These are phyloP conservation scores for Protobothrops flavoviridis DNA, from an alignment of 2,113 vertebrate species.

Conservation along the genomic window DNA sequence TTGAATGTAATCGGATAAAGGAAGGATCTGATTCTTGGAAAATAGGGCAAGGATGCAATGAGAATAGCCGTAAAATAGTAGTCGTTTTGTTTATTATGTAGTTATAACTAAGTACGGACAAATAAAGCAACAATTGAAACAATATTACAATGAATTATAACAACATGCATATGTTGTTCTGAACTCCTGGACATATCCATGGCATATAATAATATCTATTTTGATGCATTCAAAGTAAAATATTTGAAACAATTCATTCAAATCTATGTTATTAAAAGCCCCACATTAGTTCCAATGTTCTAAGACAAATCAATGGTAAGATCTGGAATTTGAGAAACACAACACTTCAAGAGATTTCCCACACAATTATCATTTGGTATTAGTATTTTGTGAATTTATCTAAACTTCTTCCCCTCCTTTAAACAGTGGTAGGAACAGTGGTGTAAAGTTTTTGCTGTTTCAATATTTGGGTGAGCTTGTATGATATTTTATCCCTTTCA, in stretches of 20 bases:
- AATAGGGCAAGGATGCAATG: not conserved
- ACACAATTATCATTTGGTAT: not conserved
- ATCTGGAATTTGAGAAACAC: not conserved
- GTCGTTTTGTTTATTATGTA: not conserved
- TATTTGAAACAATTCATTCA: not conserved
- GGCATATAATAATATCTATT: not conserved
- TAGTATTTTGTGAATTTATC: not conserved
- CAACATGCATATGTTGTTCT: not conserved
- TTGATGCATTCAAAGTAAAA: not conserved
- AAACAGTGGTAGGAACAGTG: not conserved
- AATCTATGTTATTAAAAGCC: not conserved
- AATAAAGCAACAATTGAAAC: not conserved
- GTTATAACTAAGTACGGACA: not conserved
- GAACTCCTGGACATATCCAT: not conserved
- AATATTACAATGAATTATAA: not conserved
- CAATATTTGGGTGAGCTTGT: not conserved
- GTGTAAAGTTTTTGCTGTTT: not conserved
- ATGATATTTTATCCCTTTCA: not conserved
- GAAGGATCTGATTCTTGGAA: not conserved
- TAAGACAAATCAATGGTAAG: not conserved
- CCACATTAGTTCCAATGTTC: not conserved
- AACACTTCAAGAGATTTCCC: not conserved
- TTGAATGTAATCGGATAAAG: not conserved
- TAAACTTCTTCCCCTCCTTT: not conserved
- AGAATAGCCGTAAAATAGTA: not conserved